Evolutionary conservation across 1,140 invertebrate species (phyloP), one percentile per base, ranked within the genome.

Genomic region (Aphelinus certus): DNA sequence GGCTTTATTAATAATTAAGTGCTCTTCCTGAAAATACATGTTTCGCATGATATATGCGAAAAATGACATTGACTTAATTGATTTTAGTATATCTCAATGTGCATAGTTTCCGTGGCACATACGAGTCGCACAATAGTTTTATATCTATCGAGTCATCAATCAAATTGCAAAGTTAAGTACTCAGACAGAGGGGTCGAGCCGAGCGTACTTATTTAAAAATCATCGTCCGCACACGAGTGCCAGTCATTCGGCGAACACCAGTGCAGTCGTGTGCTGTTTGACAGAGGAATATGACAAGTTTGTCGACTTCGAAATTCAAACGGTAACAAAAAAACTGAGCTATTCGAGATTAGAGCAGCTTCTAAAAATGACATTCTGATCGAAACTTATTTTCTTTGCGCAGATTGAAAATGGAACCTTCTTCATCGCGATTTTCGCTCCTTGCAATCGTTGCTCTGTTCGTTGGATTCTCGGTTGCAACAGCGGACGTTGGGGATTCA

Each of bases 151-250:
- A 66, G 47, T 10, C 56, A 67, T 67, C 4, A 67, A 67, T 62
- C 56, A 73, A 1, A 67, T 62, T 67, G 48, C 7, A 60, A 73
- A 73, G 6, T 73, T 73, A 73, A 62, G 42, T 61, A 67, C 6
- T 53, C 10, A 67, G 63, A 58, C 7, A 45, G n/a, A 49, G 26
- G 26, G 26, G 26, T 26, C 26, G 26, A 26, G 62, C 63, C 71
- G 62, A 65, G 9, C 68, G 7, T 51, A 61, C 48, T 61, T 70
- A 70, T 70, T 70, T 51, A 70, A 70, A 69, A 69, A 70, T 55
- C 51, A 71, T 55, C n/a, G 51, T 45, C 60, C 9, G 63, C 42
- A 63, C 65, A 60, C 63, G 58, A 42, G 26, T 53, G 63, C 51
- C 71, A 73, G 71, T 73, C 55, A n/a, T 6, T 57, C 57, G 60